A percentile compares a stretch with the other conserved stretches of the same genome.
phyloP scores from a whole-genome alignment of 2,888 invertebrate species.

The Limnephilus auricula region DNA sequence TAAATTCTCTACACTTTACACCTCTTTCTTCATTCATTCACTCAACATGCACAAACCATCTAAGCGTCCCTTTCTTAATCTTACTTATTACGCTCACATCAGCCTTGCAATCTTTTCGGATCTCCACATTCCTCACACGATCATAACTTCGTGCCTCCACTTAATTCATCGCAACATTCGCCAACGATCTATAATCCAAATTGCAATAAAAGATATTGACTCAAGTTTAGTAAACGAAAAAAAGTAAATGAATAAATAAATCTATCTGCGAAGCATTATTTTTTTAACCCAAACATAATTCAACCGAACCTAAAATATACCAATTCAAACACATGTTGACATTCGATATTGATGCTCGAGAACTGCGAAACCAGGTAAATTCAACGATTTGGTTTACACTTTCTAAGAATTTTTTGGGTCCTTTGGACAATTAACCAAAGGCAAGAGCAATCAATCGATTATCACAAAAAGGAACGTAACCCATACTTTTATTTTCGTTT shows the following conservation, averaged over 20 bases:
- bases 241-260: not conserved
- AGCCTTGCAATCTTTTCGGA: too few relatives aligned
- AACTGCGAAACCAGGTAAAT: conserved; percentile 25
- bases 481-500: conserved; percentile 58
- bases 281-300: not conserved
- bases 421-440: conserved; percentile 26
- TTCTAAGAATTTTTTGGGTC: conserved; percentile 47
- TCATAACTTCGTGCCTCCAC: not conserved
- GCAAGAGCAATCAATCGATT: conserved; percentile 51
- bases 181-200: not conserved
- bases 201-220: not conserved
- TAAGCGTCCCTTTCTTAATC: too few relatives aligned
- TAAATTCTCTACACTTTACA: too few relatives aligned
- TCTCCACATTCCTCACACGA: too few relatives aligned
- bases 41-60: too few relatives aligned
- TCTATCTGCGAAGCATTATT: not conserved
- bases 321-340: conserved; percentile 15
- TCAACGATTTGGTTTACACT: conserved; percentile 18
- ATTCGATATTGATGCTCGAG: not conserved
- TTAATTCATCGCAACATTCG: not conserved
- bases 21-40: too few relatives aligned
- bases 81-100: too few relatives aligned
- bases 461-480: conserved; percentile 50
- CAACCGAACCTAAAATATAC: not conserved
- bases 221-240: not conserved